Base-by-base conservation (phyloP, 1,140 invertebrate genomes). In the Orussus abietinus region DNA sequence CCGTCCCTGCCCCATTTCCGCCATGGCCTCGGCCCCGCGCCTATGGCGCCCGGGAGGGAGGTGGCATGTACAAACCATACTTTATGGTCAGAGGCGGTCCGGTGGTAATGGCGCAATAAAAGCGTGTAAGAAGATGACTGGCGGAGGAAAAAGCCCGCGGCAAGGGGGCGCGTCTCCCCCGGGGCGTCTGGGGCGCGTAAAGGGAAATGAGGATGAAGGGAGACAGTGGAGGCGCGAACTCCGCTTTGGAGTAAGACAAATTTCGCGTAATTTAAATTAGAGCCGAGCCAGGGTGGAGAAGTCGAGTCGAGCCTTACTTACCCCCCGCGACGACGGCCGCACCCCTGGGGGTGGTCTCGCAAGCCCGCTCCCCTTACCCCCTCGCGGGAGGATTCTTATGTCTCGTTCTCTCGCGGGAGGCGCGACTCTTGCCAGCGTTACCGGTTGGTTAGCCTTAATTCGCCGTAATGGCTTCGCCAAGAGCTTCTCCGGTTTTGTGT, bases 241-340 rank as follows among this genome's bases (percentile, higher is more conserved):
- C 43, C 45, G 36, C n/a, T 35, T 34, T 38, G 44, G 47, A 56
- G 53, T 53, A 53, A 53, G 53, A 56, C 50, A 52, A 56, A 56
- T 56, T 51, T 56, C 45, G 47, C 41, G 53, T 53, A 56, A 56
- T 53, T 50, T 53, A 53, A 55, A 47, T 46, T 47, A 46, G 42
- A 40, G 19, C 36, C 30, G 42, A 38, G 35, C 30, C 14, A 14
- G 15, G 31, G 38, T 19, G 37, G 20, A 36, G 4, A n/a, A n/a
- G n/a, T n/a, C n/a, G n/a, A n/a, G n/a, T n/a, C n/a, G n/a, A n/a
- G n/a, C n/a, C n/a, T n/a, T n/a, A n/a, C n/a, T n/a, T n/a, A n/a
- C n/a, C n/a, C n/a, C n/a, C n/a, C n/a, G n/a, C n/a, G n/a, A n/a
- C n/a, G n/a, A n/a, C n/a, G n/a, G n/a, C n/a, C n/a, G n/a, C n/a